These are phyloP conservation scores for Oostethus manadensis DNA, from an alignment of 2,113 vertebrate species.

Conservation along the genomic window DNA sequence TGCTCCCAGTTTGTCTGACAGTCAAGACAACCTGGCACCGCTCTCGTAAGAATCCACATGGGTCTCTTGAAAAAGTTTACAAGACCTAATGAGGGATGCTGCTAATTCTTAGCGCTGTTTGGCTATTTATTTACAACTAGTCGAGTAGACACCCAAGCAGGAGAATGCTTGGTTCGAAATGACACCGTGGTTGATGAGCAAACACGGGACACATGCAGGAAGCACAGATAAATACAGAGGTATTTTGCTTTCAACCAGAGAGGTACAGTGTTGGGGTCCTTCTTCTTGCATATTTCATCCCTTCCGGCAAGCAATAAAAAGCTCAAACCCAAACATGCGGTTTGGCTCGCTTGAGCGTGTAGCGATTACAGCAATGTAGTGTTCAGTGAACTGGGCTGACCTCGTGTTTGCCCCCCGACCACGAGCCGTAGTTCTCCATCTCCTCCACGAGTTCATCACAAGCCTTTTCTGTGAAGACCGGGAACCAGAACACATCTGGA, in stretches of 20 bases:
- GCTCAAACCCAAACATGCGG: background rate
- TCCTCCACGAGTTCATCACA: slow-evolving; percentile 94
- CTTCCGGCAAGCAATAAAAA: background rate
- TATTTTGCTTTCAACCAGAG: no score
- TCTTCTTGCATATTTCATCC: no score
- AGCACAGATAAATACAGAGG: no score
- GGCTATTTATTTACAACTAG: slow-evolving; percentile 5
- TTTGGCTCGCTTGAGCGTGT: background rate
- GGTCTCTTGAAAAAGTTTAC: slow-evolving; percentile 18
- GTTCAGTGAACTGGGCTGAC: slow-evolving; percentile 70
- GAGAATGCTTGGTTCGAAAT: no score
- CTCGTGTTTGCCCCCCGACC: slow-evolving; percentile 90
- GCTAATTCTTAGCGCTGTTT: slow-evolving; percentile 8
- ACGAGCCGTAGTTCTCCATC: slow-evolving; percentile 91
- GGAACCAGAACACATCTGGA: slow-evolving; percentile 99
- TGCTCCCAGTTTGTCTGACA: background rate
- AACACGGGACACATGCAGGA: no score
- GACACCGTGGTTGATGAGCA: no score
- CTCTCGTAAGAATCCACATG: background rate
- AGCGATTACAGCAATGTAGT: slow-evolving; percentile 4
- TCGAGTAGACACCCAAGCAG: no score
- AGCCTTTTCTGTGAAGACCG: slow-evolving; percentile 84
- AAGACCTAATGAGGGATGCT: background rate
- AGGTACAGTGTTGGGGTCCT: no score
- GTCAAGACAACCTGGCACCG: slow-evolving; percentile 1